These are phyloP conservation scores for Vulpes ferrilata DNA, from an alignment of 2,113 vertebrate species.

Conservation along the genomic window DNA sequence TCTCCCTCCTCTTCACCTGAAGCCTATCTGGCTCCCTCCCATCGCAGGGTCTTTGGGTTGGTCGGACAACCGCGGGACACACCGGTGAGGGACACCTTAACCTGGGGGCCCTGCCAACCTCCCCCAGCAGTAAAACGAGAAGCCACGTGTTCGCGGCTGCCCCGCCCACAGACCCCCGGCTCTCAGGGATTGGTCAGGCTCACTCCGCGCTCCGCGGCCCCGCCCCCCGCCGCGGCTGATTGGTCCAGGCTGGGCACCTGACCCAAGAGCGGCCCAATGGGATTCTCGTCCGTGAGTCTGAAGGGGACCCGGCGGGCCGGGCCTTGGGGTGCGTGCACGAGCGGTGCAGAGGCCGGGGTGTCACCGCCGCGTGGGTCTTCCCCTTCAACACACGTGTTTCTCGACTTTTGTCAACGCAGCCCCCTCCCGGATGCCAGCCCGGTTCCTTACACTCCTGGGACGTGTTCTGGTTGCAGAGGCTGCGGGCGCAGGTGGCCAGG, in stretches of 20 bases:
- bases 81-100: accelerated
- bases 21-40: background rate
- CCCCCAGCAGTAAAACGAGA: background rate
- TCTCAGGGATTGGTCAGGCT: background rate
- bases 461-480: accelerated
- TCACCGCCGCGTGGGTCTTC: accelerated
- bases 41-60: background rate
- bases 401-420: accelerated
- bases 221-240: accelerated
- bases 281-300: background rate
- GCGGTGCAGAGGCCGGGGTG: accelerated
- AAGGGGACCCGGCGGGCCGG: accelerated
- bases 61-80: no score
- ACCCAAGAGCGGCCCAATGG: background rate
- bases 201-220: accelerated
- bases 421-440: no score
- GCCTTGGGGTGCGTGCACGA: background rate
- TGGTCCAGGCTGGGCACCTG: background rate
- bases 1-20: background rate
- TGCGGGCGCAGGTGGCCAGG: background rate
- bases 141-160: accelerated
- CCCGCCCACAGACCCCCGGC: background rate
- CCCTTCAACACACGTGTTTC: accelerated
- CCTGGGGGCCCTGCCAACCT: background rate
- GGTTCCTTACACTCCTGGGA: background rate